Evolutionary conservation across 2,113 vertebrate genomes (phyloP).

Genomic region (Plectropomus leopardus): DNA sequence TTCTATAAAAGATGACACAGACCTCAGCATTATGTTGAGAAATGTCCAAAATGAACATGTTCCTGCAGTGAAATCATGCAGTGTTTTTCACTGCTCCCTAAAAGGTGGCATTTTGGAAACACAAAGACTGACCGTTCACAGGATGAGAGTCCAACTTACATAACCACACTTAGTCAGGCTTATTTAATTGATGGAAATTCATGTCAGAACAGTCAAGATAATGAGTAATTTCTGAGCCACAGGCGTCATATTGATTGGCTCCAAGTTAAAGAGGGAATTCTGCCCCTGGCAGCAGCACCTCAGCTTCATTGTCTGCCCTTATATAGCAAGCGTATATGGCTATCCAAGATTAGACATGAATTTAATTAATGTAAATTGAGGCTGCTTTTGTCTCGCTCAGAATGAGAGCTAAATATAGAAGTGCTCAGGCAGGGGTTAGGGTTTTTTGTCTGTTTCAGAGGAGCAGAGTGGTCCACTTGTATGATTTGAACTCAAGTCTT

Average conservation of each 20-base stretch:
- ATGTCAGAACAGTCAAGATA: not conserved
- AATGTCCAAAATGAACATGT: constrained; percentile 4
- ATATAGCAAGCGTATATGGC: not conserved
- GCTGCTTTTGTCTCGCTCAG: not conserved
- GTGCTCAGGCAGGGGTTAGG: not conserved
- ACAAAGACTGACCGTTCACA: not conserved
- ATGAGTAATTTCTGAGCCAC: not conserved
- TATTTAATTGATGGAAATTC: constrained; percentile 1
- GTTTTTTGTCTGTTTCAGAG: not conserved
- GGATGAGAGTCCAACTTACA: not conserved
- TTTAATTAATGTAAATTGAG: not conserved
- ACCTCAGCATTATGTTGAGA: not conserved
- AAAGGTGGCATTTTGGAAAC: not conserved
- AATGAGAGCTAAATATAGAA: constrained; percentile 1
- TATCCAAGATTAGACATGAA: not conserved
- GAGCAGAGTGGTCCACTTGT: constrained; percentile 22
- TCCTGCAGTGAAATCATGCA: not conserved
- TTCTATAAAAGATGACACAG: not conserved
- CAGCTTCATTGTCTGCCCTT: not conserved
- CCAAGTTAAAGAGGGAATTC: not conserved
- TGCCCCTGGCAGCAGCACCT: constrained; percentile 8
- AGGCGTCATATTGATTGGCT: constrained; percentile 16
- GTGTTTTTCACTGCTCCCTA: not conserved
- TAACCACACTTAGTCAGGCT: not conserved
- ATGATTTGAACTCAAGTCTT: constrained; percentile 39